phyloP scores from a whole-genome alignment of 1,140 invertebrate genomes.

The Megathymus violae region DNA sequence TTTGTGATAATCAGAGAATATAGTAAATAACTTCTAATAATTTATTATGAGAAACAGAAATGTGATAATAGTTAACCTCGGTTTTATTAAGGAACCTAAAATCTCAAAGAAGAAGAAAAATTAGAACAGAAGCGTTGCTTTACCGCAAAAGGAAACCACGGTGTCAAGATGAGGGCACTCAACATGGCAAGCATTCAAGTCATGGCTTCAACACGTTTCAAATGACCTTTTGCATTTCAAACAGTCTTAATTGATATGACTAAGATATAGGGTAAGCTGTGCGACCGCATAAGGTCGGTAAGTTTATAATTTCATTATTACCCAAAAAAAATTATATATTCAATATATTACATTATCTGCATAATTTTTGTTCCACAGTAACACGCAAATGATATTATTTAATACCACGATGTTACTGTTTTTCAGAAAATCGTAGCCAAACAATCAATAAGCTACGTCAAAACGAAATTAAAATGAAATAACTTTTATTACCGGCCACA shows the following conservation, averaged over 20 bases:
- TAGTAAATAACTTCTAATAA: too few species aligned
- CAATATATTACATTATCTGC: too few species aligned
- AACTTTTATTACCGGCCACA: background rate
- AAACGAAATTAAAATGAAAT: slow-evolving; percentile 27
- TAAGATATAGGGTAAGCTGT: background rate
- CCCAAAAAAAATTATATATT: too few species aligned
- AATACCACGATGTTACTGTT: too few species aligned
- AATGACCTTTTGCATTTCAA: slow-evolving; percentile 18
- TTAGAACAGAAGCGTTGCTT: slow-evolving; percentile 17
- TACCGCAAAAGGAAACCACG: slow-evolving; percentile 26
- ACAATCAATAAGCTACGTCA: background rate
- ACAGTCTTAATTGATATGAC: background rate
- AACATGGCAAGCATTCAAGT: slow-evolving; percentile 8
- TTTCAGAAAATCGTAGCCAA: too few species aligned
- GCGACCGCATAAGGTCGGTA: too few species aligned
- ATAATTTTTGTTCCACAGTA: too few species aligned
- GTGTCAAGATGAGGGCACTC: slow-evolving; percentile 19
- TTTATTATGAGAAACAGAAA: background rate
- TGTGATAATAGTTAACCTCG: slow-evolving; percentile 9
- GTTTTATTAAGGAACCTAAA: slow-evolving; percentile 3
- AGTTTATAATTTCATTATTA: too few species aligned
- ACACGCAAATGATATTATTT: too few species aligned
- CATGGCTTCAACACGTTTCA: slow-evolving; percentile 15
- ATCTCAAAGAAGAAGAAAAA: slow-evolving; percentile 8
- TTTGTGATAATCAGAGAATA: too few species aligned